A percentile compares a stretch with the other conserved stretches of the same genome.
These are phyloP conservation scores for Anoplius nigerrimus DNA, from an alignment of 2,888 invertebrate genomes.

Conservation along the genomic window DNA sequence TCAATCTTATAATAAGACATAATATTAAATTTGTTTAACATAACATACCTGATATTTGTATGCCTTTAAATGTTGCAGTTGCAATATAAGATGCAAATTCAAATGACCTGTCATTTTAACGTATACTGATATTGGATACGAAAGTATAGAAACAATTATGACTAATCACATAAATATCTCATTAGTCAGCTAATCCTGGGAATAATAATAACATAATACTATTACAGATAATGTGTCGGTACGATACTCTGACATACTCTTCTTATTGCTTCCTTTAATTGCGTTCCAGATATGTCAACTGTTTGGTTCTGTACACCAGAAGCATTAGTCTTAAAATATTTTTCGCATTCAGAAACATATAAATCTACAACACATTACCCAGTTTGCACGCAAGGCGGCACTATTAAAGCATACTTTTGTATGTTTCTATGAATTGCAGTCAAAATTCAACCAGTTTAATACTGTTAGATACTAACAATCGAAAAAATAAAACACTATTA, in stretches of 20 bases:
- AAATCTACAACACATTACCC: too few species aligned
- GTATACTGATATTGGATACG: slow-evolving; percentile 20
- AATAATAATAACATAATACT: slow-evolving; percentile 26
- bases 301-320: too few species aligned
- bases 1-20: background rate
- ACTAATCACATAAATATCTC: slow-evolving; percentile 39
- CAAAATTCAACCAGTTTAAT: too few species aligned
- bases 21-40: background rate
- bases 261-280: too few species aligned
- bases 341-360: too few species aligned
- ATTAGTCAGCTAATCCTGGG: slow-evolving; percentile 33
- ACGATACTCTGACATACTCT: background rate
- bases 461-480: too few species aligned
- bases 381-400: too few species aligned
- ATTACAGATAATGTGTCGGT: slow-evolving; percentile 27
- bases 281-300: too few species aligned
- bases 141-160: slow-evolving; percentile 49
- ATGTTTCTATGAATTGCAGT: too few species aligned
- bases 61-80: background rate
- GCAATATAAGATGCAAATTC: background rate
- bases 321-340: too few species aligned
- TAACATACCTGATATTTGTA: background rate
- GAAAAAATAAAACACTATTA: too few species aligned
- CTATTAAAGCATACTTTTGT: too few species aligned
- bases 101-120: slow-evolving; percentile 1